Evolutionary conservation across 2,888 invertebrate genomes (phyloP).

Genomic region (Dione vanillae): DNA sequence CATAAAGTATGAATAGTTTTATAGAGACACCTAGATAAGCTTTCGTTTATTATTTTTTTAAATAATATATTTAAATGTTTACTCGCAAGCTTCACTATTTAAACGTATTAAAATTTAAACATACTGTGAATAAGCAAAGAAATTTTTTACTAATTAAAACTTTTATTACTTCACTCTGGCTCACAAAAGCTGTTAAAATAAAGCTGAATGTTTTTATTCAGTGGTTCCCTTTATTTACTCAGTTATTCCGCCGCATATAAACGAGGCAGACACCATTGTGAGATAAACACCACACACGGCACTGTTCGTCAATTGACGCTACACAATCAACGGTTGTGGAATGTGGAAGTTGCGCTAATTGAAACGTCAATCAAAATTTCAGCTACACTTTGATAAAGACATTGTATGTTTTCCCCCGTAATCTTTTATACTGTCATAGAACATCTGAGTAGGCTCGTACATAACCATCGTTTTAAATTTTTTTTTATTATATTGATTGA

Average conservation of each 20-base stretch:
- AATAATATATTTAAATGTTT: too few relatives aligned
- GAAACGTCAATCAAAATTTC: constrained; percentile 66
- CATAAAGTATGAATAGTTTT: too few relatives aligned
- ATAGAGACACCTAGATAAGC: too few relatives aligned
- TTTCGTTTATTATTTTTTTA: too few relatives aligned
- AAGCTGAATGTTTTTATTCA: constrained; percentile 23
- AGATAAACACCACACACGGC: constrained; percentile 42
- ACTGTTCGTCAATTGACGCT: constrained; percentile 65
- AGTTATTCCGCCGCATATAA: constrained; percentile 35
- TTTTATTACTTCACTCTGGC: constrained; percentile 12
- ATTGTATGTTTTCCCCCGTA: neutral
- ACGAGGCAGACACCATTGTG: constrained; percentile 38
- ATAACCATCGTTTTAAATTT: neutral
- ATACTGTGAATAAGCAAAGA: neutral
- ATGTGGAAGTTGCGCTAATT: constrained; percentile 62
- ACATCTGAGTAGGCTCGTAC: neutral
- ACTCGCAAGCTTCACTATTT: too few relatives aligned
- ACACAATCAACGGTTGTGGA: constrained; percentile 56
- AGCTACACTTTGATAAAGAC: neutral
- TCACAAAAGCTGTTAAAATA: constrained; percentile 25
- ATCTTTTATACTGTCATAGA: neutral
- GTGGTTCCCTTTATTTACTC: constrained; percentile 21
- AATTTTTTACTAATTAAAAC: constrained; percentile 24
- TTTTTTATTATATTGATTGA: neutral
- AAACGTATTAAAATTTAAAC: constrained; percentile 18